phyloP scores from a whole-genome alignment of 2,113 vertebrate genomes.

The Uria aalge region DNA sequence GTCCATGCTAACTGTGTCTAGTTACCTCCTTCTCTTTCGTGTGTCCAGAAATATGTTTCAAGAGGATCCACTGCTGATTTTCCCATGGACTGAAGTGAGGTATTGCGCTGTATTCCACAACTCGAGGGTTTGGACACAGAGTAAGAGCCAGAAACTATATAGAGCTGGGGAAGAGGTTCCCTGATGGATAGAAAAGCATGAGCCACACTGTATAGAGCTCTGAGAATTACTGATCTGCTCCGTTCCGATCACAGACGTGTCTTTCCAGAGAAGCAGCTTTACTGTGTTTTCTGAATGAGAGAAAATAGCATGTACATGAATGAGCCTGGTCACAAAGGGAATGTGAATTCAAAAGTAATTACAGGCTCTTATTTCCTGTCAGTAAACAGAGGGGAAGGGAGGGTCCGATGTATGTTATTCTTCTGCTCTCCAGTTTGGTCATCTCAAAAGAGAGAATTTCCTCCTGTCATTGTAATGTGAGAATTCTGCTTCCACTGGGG shows the following conservation, averaged over 20 bases:
- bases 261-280: not conserved
- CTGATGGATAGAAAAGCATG: not conserved
- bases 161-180: not conserved
- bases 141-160: not conserved
- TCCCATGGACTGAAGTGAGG: not conserved
- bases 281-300: not conserved
- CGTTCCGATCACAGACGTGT: rapidly evolving
- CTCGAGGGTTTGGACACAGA: not conserved
- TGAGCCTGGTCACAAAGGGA: not conserved
- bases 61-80: not conserved
- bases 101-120: rapidly evolving
- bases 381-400: not conserved
- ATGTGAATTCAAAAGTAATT: not conserved
- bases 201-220: not conserved
- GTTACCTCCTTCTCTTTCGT: not conserved
- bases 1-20: not conserved
- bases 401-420: not conserved
- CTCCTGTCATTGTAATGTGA: not conserved
- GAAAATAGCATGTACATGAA: not conserved
- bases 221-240: not conserved
- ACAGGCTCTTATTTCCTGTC: not conserved
- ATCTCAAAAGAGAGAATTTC: not conserved
- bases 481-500: not conserved
- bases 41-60: not conserved
- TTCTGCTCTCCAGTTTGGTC: not conserved